Percentiles rank a stretch among this genome's conserved stretches.
Conservation (phyloP, 2,113 vertebrate species). For the Pan troglodytes region NHGRI_mPanTro3-v2.1_pri NC_072403.2:66570001-66570500, state of each 20-base stretch:
- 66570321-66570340: background rate
- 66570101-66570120: background rate
- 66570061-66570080: background rate
- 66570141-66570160: background rate
- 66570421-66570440: background rate
- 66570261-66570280: background rate
- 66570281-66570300: background rate
- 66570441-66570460: background rate
- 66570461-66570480: background rate
- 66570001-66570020: background rate
- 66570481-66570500: background rate
- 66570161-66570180: background rate
- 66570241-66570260: background rate
- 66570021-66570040: background rate
- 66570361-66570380: background rate
- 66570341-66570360: background rate
- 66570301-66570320: background rate
- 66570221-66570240: background rate
- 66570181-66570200: background rate
- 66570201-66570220: background rate
- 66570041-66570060: background rate
- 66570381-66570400: slow-evolving; percentile 25
- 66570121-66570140: background rate
- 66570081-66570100: background rate
- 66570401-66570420: background rate